phyloP scores from a whole-genome alignment of 2,888 invertebrate species.

The Helobdella robusta region DNA sequence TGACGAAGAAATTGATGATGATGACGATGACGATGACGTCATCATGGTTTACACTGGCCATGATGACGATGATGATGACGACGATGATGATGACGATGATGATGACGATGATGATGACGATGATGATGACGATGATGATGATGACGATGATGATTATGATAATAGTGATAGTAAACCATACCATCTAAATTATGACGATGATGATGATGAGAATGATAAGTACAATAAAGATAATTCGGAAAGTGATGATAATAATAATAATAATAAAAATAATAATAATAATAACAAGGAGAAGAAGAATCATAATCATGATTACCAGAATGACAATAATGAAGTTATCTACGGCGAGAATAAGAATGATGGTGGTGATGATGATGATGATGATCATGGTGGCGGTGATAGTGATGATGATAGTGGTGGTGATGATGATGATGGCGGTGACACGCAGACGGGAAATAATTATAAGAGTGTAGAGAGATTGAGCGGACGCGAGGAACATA shows the following conservation, averaged over 20 bases:
- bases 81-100: constrained; percentile 7
- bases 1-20: background rate
- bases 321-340: constrained; percentile 1
- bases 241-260: background rate
- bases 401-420: constrained; percentile 1
- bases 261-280: background rate
- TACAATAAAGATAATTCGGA: background rate
- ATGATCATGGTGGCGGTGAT: background rate
- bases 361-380: background rate
- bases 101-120: constrained; percentile 16
- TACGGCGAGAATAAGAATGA: background rate
- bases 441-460: background rate
- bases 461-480: too few relatives aligned
- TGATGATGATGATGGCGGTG: constrained; percentile 1
- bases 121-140: constrained; percentile 10
- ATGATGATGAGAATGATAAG: background rate
- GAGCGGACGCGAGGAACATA: too few relatives aligned
- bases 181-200: background rate
- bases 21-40: background rate
- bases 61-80: constrained; percentile 6
- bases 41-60: background rate
- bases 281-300: background rate
- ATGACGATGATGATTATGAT: constrained; percentile 6
- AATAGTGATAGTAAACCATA: background rate
- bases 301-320: constrained; percentile 2